Evolutionary conservation across 2,888 invertebrate genomes (phyloP).

Genomic region (Stenichneumon culpator): DNA sequence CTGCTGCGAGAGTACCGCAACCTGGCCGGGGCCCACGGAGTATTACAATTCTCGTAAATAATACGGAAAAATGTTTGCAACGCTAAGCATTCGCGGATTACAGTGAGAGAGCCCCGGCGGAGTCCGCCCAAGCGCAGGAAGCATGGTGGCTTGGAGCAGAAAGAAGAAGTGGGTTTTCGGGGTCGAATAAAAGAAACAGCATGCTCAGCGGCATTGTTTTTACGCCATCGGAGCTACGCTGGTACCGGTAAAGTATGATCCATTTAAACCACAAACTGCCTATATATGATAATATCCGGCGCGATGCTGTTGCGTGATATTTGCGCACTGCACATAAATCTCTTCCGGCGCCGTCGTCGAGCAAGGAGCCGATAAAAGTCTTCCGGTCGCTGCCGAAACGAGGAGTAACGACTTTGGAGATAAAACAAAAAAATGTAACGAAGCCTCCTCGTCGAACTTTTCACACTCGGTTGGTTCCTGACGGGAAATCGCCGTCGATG

Average conservation of each 20-base stretch:
- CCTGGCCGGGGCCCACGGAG: constrained; percentile 23
- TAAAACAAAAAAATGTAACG: constrained; percentile 37
- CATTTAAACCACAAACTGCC: background rate
- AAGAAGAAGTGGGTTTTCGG: constrained; percentile 5
- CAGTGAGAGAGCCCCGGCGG: constrained; percentile 9
- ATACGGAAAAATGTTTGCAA: constrained; percentile 69
- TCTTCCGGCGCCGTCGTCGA: constrained; percentile 34
- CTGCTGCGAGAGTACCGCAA: constrained; percentile 14
- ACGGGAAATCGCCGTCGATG: constrained; percentile 39
- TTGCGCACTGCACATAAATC: constrained; percentile 18
- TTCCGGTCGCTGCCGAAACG: constrained; percentile 35
- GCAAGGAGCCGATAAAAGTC: constrained; percentile 54
- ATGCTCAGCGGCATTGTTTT: constrained; percentile 34
- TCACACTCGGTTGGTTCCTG: constrained; percentile 38
- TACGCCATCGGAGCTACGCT: background rate
- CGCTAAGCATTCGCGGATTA: constrained; percentile 68
- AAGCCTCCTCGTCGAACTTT: constrained; percentile 31
- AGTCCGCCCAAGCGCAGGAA: constrained; percentile 26
- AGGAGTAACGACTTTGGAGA: constrained; percentile 49
- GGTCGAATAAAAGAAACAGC: constrained; percentile 26
- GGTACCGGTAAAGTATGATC: background rate
- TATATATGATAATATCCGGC: background rate
- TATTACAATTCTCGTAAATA: constrained; percentile 71
- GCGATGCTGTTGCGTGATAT: background rate
- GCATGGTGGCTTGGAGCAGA: constrained; percentile 21